Evolutionary conservation across 2,113 vertebrate species (phyloP).

Genomic region (Nothobranchius furzeri): DNA sequence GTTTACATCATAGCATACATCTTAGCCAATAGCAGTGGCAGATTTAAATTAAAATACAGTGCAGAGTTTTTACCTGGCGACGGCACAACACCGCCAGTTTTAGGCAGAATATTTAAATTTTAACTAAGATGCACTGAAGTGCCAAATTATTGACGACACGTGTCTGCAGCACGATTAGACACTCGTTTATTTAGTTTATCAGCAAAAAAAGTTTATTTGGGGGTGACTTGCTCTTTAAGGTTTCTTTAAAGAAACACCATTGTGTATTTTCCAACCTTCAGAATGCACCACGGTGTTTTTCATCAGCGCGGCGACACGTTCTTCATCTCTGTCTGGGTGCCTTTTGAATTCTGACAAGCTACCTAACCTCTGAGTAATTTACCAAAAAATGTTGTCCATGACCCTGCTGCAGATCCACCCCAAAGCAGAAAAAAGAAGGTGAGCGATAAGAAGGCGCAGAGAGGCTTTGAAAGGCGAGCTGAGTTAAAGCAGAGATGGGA

Average conservation of each 20-base stretch:
- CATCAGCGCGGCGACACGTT: slow-evolving; percentile 3
- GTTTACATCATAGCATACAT: too few species aligned
- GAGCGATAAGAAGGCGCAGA: slow-evolving; percentile 56
- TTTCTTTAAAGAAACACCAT: not conserved
- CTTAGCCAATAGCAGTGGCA: too few species aligned
- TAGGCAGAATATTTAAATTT: too few species aligned
- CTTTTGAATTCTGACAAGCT: slow-evolving; percentile 34
- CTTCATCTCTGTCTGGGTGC: slow-evolving; percentile 34
- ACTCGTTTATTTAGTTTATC: too few species aligned
- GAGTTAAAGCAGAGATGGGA: slow-evolving; percentile 75
- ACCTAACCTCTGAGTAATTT: slow-evolving; percentile 40
- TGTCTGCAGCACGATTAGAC: too few species aligned
- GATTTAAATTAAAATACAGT: too few species aligned
- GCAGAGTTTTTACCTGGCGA: too few species aligned
- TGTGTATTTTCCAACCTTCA: not conserved
- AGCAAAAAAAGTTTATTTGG: too few species aligned
- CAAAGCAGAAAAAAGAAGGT: slow-evolving; percentile 43
- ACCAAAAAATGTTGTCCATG: slow-evolving; percentile 44
- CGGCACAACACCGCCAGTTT: too few species aligned
- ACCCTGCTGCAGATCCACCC: slow-evolving; percentile 48
- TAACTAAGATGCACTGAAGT: too few species aligned
- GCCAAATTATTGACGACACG: too few species aligned
- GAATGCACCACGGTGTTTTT: slow-evolving; percentile 11
- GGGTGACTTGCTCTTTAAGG: too few species aligned
- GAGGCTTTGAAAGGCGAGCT: slow-evolving; percentile 70